Percentiles rank a stretch among this genome's conserved stretches.
Evolutionary conservation across 2,113 vertebrate genomes (phyloP).

Genomic region (Megalops atlanticus): DNA sequence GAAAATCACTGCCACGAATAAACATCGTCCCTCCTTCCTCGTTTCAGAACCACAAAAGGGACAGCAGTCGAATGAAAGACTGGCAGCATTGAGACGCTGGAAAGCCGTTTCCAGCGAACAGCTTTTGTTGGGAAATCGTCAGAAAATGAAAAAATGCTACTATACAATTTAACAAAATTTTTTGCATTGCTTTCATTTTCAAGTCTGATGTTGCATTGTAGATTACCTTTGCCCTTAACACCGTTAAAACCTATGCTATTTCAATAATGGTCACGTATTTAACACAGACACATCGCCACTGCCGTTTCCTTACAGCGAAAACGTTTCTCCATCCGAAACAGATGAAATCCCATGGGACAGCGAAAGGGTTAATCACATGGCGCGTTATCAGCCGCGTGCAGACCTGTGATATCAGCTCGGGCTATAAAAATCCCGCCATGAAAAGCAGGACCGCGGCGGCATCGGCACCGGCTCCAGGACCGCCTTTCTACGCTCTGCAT

Average conservation of each 20-base stretch:
- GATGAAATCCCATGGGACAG: slow-evolving; percentile 35
- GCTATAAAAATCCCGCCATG: slow-evolving; percentile 31
- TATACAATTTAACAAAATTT: not conserved
- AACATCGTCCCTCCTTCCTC: not conserved
- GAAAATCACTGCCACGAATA: not conserved
- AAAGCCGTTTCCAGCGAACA: not conserved
- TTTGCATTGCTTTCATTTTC: not conserved
- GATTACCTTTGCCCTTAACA: not conserved
- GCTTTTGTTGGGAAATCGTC: not conserved
- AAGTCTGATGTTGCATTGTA: not conserved
- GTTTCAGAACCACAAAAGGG: slow-evolving; percentile 15
- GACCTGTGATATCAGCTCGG: slow-evolving; percentile 58
- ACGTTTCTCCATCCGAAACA: not conserved
- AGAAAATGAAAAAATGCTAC: not conserved
- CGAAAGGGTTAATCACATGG: slow-evolving; percentile 65
- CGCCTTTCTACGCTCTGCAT: not conserved
- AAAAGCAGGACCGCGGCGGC: not conserved
- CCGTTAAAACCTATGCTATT: not conserved
- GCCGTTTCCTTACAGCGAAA: not conserved
- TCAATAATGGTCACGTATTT: not conserved
- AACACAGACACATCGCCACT: not conserved
- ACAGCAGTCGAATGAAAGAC: slow-evolving; percentile 18
- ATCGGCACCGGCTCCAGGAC: slow-evolving; percentile 5
- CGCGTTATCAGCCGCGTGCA: slow-evolving; percentile 69
- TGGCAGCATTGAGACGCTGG: not conserved